Evolutionary conservation across 2,113 vertebrate species (phyloP), one percentile per base, ranked within the genome.

Genomic region (Aegypius monachus): DNA sequence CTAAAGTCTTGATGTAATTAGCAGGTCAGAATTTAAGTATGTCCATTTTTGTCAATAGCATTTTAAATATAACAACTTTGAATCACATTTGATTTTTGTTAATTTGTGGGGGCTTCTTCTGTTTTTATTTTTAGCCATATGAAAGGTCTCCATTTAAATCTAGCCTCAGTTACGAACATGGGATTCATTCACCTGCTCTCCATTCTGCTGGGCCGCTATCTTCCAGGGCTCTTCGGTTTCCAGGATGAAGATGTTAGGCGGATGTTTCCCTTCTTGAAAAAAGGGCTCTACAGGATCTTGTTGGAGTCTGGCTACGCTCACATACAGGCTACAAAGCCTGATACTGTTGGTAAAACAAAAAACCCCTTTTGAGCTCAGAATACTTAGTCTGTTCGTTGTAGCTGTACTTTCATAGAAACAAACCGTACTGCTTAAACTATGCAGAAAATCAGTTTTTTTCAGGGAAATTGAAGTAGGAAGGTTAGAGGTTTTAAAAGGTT

Each of bases 81-180:
- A 92, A 50, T 74, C 26, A 2, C 2, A 1, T 31, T 62, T 74
- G 38, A 31, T 63, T 79, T 81, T 45, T 59, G 7, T 50, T 88
- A 47, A 90, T 42, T 56, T 47, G 10, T 53, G 23, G 20, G 73
- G 23, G 17, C 3, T 59, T 73, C 74, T 82, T 55, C 91, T 96
- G 26, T 42, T 84, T 94, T 58, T 92, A 8, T 93, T 93, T 94
- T 47, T 58, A 98, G 98, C 34, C 96, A 96, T 1, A 59, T 98
- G 91, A 98, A 97, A 93, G 98, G 98, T 31, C 97, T 98, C 56
- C 98, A 98, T 74, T 65, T 98, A 87, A 98, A 98, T 55, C 92
- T 98, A 85, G 96, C 45, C 31, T 40, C 78, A 0, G 10, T 95
- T 25, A 53, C 63, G 0, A 42, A n/a, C 16, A 1, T 96, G 38